Conservation (phyloP, 2,888 invertebrate genomes). For the Polylopha cassiicola region DNA sequence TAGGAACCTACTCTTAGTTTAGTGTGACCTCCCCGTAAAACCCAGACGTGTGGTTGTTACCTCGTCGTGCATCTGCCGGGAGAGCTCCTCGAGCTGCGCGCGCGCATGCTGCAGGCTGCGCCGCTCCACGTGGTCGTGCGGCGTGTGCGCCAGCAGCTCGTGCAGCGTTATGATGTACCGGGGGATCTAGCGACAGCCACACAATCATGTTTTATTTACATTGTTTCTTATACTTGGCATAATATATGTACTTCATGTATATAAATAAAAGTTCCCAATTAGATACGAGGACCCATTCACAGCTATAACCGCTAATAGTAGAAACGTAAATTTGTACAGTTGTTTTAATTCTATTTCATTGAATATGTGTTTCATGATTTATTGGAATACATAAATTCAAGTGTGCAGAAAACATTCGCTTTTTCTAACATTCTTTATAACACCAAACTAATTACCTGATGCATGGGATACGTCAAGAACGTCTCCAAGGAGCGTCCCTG, state of each 20-base stretch:
- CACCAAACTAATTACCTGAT: constrained; percentile 80
- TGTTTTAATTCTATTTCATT: too few relatives aligned
- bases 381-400: too few relatives aligned
- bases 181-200: constrained; percentile 90
- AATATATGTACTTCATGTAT: too few relatives aligned
- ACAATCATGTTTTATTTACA: too few relatives aligned
- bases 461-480: constrained; percentile 95
- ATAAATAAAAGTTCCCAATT: too few relatives aligned
- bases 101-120: constrained; percentile 92
- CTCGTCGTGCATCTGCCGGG: constrained; percentile 93
- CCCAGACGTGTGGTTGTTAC: constrained; percentile 44
- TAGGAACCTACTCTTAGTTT: too few relatives aligned
- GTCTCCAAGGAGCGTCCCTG: constrained; percentile 91
- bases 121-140: constrained; percentile 94
- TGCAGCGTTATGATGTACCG: constrained; percentile 94
- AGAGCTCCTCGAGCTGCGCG: constrained; percentile 90
- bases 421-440: not conserved
- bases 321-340: too few relatives aligned
- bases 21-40: too few relatives aligned
- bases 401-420: not conserved
- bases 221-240: too few relatives aligned
- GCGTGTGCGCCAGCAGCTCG: constrained; percentile 93
- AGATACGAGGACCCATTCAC: too few relatives aligned
- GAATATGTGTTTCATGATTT: too few relatives aligned
- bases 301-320: too few relatives aligned